These are phyloP conservation scores for Alethe diademata DNA, from an alignment of 2,113 vertebrate genomes.

Conservation along the genomic window DNA sequence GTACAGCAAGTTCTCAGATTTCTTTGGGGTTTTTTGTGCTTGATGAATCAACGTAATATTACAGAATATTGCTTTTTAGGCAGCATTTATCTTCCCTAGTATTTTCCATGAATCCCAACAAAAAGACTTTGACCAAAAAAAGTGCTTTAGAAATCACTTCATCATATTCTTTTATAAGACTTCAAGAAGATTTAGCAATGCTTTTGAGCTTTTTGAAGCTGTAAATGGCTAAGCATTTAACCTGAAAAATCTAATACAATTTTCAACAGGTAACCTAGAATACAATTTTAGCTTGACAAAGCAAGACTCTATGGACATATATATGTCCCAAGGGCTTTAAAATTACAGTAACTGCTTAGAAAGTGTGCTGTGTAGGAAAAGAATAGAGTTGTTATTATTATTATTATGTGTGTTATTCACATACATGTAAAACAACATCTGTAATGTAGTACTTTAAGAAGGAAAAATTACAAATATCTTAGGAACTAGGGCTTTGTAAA, in stretches of 20 bases:
- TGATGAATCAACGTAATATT: background rate
- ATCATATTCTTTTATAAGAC: background rate
- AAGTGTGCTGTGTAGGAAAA: background rate
- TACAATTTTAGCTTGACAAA: background rate
- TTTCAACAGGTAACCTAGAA: background rate
- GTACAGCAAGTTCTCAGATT: background rate
- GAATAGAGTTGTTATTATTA: background rate
- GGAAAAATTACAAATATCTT: background rate
- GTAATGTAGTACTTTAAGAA: background rate
- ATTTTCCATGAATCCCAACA: background rate
- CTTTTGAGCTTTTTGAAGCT: background rate
- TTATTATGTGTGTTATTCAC: background rate
- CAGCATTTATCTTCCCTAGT: background rate
- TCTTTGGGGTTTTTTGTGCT: background rate
- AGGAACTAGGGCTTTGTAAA: background rate
- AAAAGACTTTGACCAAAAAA: background rate
- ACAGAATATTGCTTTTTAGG: background rate
- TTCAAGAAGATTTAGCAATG: background rate
- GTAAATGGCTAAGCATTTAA: background rate
- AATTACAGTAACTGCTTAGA: background rate
- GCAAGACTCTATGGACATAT: background rate
- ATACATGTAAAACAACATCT: background rate
- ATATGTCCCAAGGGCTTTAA: background rate
- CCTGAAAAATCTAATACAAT: background rate
- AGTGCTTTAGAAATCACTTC: background rate